Evolutionary conservation across 2,888 invertebrate genomes (phyloP).

Genomic region (Mylabris sibirica): DNA sequence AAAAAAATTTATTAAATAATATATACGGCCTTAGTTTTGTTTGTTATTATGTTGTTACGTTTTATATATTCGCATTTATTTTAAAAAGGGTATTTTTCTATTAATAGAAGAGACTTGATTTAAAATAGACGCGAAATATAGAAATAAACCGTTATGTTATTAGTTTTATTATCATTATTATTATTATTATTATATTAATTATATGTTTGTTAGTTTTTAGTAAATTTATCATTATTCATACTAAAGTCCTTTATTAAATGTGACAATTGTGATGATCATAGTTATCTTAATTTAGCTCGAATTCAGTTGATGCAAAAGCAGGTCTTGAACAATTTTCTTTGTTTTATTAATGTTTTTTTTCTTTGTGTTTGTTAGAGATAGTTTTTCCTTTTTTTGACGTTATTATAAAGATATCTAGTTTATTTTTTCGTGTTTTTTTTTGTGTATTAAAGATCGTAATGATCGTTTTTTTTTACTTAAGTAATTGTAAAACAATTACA

Average conservation of each 20-base stretch:
- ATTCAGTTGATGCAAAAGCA: conserved; percentile 51
- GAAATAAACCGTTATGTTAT: conserved; percentile 60
- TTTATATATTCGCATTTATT: conserved; percentile 57
- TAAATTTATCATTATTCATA: conserved; percentile 52
- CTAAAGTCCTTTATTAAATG: conserved; percentile 51
- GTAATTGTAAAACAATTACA: conserved; percentile 48
- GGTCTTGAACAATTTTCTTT: conserved; percentile 44
- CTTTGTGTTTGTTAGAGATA: conserved; percentile 44
- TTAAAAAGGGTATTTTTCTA: conserved; percentile 21
- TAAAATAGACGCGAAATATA: conserved; percentile 51
- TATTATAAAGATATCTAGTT: conserved; percentile 38
- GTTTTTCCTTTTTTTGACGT: conserved; percentile 34
- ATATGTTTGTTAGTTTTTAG: conserved; percentile 62
- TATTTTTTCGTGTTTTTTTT: conserved; percentile 41
- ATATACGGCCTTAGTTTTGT: conserved; percentile 50
- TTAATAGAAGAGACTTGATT: neutral
- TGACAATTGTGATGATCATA: conserved; percentile 56
- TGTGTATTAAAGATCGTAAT: conserved; percentile 37
- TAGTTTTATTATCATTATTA: conserved; percentile 56
- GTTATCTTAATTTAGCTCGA: conserved; percentile 52
- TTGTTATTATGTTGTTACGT: conserved; percentile 61
- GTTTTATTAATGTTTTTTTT: conserved; percentile 38
- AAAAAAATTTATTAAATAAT: conserved; percentile 13
- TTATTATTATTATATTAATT: conserved; percentile 49
- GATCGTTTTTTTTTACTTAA: conserved; percentile 45